Conservation (phyloP, 2,113 vertebrate species). For the Clinocottus analis region DNA sequence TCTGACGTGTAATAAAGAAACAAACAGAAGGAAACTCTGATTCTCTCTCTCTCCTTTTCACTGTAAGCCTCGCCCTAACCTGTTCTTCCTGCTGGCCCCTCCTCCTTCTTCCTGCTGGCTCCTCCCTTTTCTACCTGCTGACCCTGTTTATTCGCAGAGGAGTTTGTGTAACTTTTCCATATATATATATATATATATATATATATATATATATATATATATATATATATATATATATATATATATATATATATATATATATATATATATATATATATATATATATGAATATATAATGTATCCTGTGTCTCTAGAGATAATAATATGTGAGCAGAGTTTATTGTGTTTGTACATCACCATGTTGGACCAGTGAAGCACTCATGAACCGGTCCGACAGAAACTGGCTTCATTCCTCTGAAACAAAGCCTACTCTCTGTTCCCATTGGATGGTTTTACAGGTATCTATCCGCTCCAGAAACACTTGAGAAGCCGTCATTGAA, state of each 20-base stretch:
- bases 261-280: too few relatives aligned
- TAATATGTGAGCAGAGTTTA: background rate
- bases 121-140: too few relatives aligned
- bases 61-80: conserved; percentile 63
- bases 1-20: background rate
- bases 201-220: too few relatives aligned
- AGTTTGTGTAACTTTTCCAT: background rate
- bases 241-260: too few relatives aligned
- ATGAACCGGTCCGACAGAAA: conserved; percentile 64
- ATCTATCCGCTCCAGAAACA: background rate
- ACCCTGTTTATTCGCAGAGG: background rate
- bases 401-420: conserved; percentile 18
- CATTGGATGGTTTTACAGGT: conserved; percentile 14
- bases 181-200: too few relatives aligned
- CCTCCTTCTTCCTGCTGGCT: conserved; percentile 48
- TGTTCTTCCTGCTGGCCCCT: conserved; percentile 55
- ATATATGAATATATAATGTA: too few relatives aligned
- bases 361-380: too few relatives aligned
- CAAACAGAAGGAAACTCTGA: background rate
- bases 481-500: background rate
- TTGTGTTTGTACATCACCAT: too few relatives aligned
- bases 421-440: conserved; percentile 12
- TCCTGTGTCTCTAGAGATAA: background rate
- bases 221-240: too few relatives aligned
- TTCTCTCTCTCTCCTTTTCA: conserved; percentile 12